Evolutionary conservation across 2,797 vertebrate species (phyloP).

Genomic region (Protonibea diacanthus): DNA sequence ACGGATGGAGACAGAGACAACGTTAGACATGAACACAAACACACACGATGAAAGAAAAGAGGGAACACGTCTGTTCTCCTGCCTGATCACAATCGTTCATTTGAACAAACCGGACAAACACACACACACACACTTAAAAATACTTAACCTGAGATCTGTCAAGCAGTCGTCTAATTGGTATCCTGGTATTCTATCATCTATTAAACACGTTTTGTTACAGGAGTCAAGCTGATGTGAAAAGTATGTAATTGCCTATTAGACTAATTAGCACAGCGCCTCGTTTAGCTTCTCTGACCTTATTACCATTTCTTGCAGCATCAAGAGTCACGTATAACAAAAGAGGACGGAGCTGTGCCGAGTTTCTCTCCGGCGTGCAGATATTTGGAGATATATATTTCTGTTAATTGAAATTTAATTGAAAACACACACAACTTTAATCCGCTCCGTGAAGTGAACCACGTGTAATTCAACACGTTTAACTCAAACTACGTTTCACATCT

Average conservation of each 20-base stretch:
- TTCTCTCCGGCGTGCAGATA: not conserved
- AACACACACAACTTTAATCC: not conserved
- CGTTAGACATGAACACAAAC: constrained; percentile 34
- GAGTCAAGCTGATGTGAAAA: constrained; percentile 54
- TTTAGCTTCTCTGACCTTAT: constrained; percentile 71
- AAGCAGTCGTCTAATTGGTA: not conserved
- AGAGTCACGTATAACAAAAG: constrained; percentile 20
- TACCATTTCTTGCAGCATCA: constrained; percentile 34
- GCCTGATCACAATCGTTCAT: no score
- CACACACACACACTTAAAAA: not conserved
- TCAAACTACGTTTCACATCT: no score
- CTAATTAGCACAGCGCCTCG: constrained; percentile 64
- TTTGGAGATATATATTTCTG: not conserved
- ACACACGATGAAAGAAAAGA: not conserved
- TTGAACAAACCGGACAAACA: not conserved
- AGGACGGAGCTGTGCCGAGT: not conserved
- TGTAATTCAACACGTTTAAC: no score
- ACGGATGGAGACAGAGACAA: constrained; percentile 53
- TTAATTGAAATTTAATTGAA: not conserved
- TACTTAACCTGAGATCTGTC: constrained; percentile 17
- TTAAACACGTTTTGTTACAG: constrained; percentile 34
- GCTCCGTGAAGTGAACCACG: no score
- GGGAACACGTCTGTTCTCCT: not conserved
- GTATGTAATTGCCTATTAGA: constrained; percentile 56
- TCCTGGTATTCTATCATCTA: not conserved